Conservation (phyloP, 2,797 vertebrate genomes). For the Pelodytes ibericus region DNA sequence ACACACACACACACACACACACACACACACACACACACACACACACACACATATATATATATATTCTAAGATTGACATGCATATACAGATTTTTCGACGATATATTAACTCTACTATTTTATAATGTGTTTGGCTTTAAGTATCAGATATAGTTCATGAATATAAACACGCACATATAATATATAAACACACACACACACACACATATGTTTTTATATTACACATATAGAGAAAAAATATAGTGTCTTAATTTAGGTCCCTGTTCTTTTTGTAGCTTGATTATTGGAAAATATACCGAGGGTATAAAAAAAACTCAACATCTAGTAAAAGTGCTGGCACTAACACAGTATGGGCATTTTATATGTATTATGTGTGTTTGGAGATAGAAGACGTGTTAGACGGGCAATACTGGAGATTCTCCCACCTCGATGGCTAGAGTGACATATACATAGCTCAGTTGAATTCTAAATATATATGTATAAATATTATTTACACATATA, state of each 20-base stretch:
- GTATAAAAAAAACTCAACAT: neutral
- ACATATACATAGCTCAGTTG: too few relatives aligned
- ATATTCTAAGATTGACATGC: too few relatives aligned
- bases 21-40: neutral
- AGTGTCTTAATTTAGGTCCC: neutral
- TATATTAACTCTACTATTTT: too few relatives aligned
- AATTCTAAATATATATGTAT: neutral
- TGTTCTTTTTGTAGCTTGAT: neutral
- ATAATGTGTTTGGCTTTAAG: neutral
- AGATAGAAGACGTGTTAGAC: too few relatives aligned
- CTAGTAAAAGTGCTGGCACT: neutral
- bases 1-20: neutral
- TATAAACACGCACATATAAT: neutral
- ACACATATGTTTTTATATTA: too few relatives aligned
- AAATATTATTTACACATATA: constrained; percentile 1
- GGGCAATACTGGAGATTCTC: too few relatives aligned
- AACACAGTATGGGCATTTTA: neutral
- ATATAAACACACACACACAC: too few relatives aligned
- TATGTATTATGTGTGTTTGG: too few relatives aligned
- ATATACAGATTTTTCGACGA: too few relatives aligned
- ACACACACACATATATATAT: neutral
- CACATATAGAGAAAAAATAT: neutral
- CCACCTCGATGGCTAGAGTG: too few relatives aligned
- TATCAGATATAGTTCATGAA: neutral
- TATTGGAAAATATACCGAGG: neutral